Conservation (phyloP, 2,113 vertebrate genomes). For the Miniopterus natalensis region DNA sequence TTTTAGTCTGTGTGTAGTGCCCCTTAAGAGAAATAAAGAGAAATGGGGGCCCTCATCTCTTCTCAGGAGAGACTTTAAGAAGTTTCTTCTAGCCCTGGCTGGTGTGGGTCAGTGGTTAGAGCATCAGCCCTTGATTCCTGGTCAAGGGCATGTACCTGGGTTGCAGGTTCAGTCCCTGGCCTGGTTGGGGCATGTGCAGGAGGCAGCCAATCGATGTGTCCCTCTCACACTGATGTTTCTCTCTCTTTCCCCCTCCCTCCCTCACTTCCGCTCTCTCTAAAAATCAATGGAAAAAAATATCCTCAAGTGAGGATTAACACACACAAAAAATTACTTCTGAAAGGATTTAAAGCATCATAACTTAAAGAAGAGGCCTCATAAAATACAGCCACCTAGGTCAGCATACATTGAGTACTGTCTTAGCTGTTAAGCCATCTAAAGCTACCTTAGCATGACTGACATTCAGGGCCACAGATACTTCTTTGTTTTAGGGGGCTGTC, state of each 20-base stretch:
- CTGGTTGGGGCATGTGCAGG: no score
- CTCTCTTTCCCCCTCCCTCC: no score
- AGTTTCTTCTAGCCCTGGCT: background rate
- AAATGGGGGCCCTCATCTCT: background rate
- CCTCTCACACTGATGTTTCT: no score
- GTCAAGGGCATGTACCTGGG: no score
- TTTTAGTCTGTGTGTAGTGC: background rate
- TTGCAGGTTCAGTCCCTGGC: no score
- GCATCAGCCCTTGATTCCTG: no score
- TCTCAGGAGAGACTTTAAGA: conserved; percentile 19
- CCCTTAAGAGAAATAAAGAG: background rate
- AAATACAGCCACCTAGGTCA: background rate
- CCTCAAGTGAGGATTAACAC: no score
- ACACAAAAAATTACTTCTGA: background rate
- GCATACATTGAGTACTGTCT: background rate
- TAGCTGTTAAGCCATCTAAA: background rate
- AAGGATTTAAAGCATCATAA: background rate
- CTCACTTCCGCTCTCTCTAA: no score
- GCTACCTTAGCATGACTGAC: background rate
- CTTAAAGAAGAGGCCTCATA: background rate
- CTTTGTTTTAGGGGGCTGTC: background rate
- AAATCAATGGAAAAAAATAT: no score
- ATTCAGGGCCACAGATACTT: background rate
- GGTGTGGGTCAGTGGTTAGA: no score
- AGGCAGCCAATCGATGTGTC: no score